Conservation (phyloP, 2,888 invertebrate genomes). For the Formica aserva region DNA sequence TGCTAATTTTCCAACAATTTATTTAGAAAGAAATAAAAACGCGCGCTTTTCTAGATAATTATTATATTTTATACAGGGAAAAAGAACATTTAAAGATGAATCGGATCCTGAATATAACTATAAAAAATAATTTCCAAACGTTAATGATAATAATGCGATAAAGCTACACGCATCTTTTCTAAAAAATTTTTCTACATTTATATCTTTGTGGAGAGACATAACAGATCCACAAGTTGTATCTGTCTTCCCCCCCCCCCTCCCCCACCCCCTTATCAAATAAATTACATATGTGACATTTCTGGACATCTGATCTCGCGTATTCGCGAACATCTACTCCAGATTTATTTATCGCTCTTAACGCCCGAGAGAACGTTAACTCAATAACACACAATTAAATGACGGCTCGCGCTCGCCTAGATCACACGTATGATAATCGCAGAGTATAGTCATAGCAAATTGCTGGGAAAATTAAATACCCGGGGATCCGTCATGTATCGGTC, state of each 20-base stretch:
- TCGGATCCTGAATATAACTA: neutral
- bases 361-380: conserved; percentile 18
- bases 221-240: neutral
- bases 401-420: conserved; percentile 19
- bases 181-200: neutral
- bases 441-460: conserved; percentile 72
- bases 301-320: neutral
- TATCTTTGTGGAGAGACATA: neutral
- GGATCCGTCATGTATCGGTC: conserved; percentile 53
- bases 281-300: neutral
- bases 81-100: neutral
- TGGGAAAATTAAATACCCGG: conserved; percentile 76
- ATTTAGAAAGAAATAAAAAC: conserved; percentile 12
- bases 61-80: neutral
- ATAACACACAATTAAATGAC: conserved; percentile 29
- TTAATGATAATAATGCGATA: neutral
- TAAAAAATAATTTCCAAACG: neutral
- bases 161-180: neutral
- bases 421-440: conserved; percentile 50
- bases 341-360: neutral
- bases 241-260: neutral
- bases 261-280: neutral
- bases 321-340: neutral
- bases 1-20: neutral
- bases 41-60: neutral